phyloP scores from a whole-genome alignment of 2,888 invertebrate genomes.

The Oasisia sp. region DNA sequence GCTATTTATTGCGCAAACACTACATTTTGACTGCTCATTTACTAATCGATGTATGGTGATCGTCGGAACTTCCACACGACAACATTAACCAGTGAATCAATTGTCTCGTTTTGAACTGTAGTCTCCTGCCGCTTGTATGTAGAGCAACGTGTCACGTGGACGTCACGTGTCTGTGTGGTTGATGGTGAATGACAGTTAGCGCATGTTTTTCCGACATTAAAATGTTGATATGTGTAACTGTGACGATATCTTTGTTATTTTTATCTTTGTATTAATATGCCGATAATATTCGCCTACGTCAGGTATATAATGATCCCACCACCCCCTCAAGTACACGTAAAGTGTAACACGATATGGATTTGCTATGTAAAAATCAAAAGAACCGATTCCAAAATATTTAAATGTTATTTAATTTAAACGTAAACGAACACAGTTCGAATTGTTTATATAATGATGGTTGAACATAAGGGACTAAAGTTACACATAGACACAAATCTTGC shows the following conservation, averaged over 20 bases:
- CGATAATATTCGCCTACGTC: not conserved
- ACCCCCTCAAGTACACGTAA: not conserved
- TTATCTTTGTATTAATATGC: not conserved
- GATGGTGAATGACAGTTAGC: conserved; percentile 13
- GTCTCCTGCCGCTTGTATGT: not conserved
- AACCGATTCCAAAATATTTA: not conserved
- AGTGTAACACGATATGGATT: not conserved
- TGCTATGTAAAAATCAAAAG: not conserved
- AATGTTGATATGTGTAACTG: conserved; percentile 12
- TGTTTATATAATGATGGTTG: not conserved
- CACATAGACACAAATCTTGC: not conserved
- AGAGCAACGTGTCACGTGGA: not conserved
- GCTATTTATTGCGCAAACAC: not conserved
- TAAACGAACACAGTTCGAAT: not conserved
- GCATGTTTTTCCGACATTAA: conserved; percentile 11
- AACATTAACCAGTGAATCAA: not conserved
- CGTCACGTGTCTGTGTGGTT: not conserved
- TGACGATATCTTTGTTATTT: not conserved
- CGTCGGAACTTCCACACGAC: not conserved
- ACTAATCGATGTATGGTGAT: not conserved
- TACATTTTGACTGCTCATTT: too few relatives aligned
- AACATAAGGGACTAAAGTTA: not conserved
- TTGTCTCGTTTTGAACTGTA: not conserved
- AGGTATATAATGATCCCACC: not conserved
- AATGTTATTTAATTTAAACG: not conserved